A percentile compares a stretch with the other conserved stretches of the same genome.
Conservation (phyloP, 1,140 invertebrate species). For the Alviniconcha marisindica region DNA sequence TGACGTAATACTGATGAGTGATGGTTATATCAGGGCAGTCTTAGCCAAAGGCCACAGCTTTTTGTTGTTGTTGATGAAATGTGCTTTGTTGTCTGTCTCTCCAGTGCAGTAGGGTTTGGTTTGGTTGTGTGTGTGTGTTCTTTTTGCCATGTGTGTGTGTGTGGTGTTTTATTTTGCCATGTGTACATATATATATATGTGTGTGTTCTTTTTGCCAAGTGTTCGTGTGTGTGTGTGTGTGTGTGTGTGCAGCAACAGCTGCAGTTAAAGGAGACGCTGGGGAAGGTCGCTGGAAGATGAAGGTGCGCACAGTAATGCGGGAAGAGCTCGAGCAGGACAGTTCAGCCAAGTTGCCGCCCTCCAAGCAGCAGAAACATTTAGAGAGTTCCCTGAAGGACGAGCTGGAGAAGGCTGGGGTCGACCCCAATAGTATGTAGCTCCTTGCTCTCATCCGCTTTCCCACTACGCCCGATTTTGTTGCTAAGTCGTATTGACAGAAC, state of each 20-base stretch:
- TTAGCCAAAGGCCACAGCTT: too few species aligned
- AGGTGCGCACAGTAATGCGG: slow-evolving; percentile 50
- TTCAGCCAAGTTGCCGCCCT: neutral
- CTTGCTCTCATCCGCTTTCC: neutral
- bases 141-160: too few species aligned
- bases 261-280: slow-evolving; percentile 12
- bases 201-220: neutral
- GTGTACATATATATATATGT: neutral
- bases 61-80: too few species aligned
- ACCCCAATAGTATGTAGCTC: slow-evolving; percentile 54
- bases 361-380: slow-evolving; percentile 50
- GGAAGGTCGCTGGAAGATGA: slow-evolving; percentile 54
- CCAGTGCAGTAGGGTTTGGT: too few species aligned
- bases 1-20: too few species aligned
- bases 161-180: neutral
- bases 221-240: too few species aligned
- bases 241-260: neutral
- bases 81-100: too few species aligned
- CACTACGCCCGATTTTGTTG: too few species aligned
- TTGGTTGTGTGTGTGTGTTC: too few species aligned
- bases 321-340: slow-evolving; percentile 32
- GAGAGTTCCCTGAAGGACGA: slow-evolving; percentile 61
- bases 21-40: too few species aligned
- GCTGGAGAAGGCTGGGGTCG: slow-evolving; percentile 65
- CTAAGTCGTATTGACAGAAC: too few species aligned